Conservation (phyloP, 2,797 vertebrate species). For the Squalus acanthias region DNA sequence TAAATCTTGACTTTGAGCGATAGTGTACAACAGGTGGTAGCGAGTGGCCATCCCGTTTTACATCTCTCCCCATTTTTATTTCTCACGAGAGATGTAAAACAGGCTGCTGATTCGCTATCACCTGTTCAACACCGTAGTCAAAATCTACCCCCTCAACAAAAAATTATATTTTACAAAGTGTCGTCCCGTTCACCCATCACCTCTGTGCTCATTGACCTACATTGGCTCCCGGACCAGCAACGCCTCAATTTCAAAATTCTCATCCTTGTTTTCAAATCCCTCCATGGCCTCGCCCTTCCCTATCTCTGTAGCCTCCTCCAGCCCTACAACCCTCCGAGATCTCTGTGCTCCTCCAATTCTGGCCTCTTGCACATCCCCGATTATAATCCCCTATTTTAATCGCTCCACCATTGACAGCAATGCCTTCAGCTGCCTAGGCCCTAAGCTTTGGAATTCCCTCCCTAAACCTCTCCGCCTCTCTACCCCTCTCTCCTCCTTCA, state of each 20-base stretch:
- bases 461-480: too few species aligned
- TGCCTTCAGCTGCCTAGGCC: too few species aligned
- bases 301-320: background rate
- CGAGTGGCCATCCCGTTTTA: background rate
- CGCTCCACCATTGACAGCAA: too few species aligned
- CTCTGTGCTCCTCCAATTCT: background rate
- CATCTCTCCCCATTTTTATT: background rate
- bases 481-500: too few species aligned
- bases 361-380: background rate
- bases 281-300: background rate
- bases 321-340: background rate
- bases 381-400: background rate
- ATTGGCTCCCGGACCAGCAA: background rate
- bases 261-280: background rate
- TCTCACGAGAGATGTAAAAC: background rate
- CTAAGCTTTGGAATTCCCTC: too few species aligned
- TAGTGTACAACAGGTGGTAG: background rate
- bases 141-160: background rate
- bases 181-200: background rate
- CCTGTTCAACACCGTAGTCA: background rate
- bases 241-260: background rate
- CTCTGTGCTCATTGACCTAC: background rate
- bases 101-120: background rate
- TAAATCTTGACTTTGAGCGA: background rate
- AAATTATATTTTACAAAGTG: background rate